Evolutionary conservation across 2,113 vertebrate genomes (phyloP).

Genomic region (Petrocephalus microphthalmus): DNA sequence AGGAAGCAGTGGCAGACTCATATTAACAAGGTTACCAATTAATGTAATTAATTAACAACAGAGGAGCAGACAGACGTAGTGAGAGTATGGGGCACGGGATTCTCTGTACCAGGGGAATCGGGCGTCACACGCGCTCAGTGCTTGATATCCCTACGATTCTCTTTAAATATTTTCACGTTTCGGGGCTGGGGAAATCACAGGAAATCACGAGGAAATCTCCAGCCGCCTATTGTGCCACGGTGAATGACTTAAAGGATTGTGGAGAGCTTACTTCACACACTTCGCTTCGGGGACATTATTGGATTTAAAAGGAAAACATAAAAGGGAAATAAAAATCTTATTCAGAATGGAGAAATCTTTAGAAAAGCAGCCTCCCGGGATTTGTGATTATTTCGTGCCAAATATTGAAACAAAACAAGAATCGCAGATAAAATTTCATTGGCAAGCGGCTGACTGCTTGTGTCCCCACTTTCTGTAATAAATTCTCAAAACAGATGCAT

Average conservation of each 20-base stretch:
- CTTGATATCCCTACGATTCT: background rate
- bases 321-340: constrained; percentile 7
- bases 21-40: background rate
- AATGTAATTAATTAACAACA: constrained; percentile 8
- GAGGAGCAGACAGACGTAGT: background rate
- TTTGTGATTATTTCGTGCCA: constrained; percentile 9
- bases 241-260: constrained; percentile 2
- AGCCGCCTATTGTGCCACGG: background rate
- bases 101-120: background rate
- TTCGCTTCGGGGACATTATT: constrained; percentile 1
- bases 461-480: constrained; percentile 1
- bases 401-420: constrained; percentile 5
- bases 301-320: background rate
- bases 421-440: constrained; percentile 9
- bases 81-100: background rate
- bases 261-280: background rate
- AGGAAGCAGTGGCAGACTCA: background rate
- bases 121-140: background rate
- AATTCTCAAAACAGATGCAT: constrained; percentile 12
- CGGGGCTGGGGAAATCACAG: background rate
- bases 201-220: background rate
- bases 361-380: background rate
- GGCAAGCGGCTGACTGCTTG: background rate
- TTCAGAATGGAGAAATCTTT: background rate
- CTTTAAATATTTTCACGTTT: constrained; percentile 5